Base-by-base conservation (phyloP, 2,797 vertebrate genomes). In the Diplodus puntazzo region DNA sequence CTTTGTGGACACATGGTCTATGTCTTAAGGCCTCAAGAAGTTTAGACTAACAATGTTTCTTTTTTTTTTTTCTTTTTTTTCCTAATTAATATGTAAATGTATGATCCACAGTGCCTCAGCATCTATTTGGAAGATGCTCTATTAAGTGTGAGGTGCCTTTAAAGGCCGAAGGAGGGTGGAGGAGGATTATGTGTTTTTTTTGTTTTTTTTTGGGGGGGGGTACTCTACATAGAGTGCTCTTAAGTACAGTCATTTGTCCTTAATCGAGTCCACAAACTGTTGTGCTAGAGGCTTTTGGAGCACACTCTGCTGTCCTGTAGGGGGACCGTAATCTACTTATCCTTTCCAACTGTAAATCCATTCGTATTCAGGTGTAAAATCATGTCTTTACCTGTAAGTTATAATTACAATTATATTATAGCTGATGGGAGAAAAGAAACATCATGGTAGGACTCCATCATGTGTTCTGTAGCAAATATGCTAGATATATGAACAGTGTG, bases 21-120 rank as follows among this genome's bases (percentile, higher is more conserved):
- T 65, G 16, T 72, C 69, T 79, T 21, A n/a, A 55, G 73, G 80
- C 77, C 49, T 68, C 3, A 57, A 18, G 16, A 1, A 23, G 23
- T 23, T 12, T 16, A 30, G 34, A 39, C 11, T 39, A 39, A 39
- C 39, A 39, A 39, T 39, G 39, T 11, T 2, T 39, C 9, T 34
- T 34, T 34, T 9, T 34, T 9, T 34, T 34, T 7, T 12, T 27
- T 3, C 6, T n/a, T 5, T 39, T 39, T 39, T 39, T 39, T 10
- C 20, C 34, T 53, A n/a, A 2, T 69, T 23, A 62, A 52, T 58
- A 39, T 75, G 73, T 63, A 60, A 69, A 75, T 73, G 1, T 20
- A 42, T 59, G 39, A 53, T 39, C 21, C 48, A 50, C 14, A 2
- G n/a, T 8, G 58, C 68, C 43, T 39, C 8, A 27, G 4, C 11